Evolutionary conservation across 1,140 invertebrate genomes (phyloP).

Genomic region (Aphaenogaster rudis): DNA sequence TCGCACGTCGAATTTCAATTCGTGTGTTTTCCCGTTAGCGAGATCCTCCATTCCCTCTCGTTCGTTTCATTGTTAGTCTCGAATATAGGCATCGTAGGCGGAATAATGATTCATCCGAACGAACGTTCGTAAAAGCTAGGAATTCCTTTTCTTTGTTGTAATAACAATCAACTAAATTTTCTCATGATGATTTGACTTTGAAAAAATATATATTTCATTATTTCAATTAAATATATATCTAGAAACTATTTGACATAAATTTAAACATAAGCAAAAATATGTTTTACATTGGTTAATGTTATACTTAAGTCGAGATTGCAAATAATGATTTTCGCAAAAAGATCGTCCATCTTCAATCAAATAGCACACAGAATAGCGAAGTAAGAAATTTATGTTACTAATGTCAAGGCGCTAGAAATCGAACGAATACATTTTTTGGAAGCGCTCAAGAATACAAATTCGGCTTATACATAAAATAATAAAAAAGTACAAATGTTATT

Average conservation of each 20-base stretch:
- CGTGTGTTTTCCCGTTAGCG: constrained; percentile 61
- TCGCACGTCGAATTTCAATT: constrained; percentile 75
- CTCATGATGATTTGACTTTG: background rate
- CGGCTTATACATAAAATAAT: constrained; percentile 33
- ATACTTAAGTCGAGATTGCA: background rate
- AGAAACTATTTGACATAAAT: background rate
- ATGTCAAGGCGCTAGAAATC: background rate
- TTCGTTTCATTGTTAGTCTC: constrained; percentile 23
- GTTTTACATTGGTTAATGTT: background rate
- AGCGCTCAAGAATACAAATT: constrained; percentile 32
- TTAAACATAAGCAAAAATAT: background rate
- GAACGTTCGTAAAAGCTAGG: constrained; percentile 1
- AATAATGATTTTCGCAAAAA: constrained; percentile 24
- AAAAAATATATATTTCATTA: background rate
- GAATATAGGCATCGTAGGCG: constrained; percentile 26
- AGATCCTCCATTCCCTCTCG: constrained; percentile 9
- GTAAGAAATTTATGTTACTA: background rate
- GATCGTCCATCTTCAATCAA: constrained; percentile 18
- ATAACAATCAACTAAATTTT: constrained; percentile 4
- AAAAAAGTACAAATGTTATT: background rate
- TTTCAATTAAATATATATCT: background rate
- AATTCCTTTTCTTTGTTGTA: background rate
- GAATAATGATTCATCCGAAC: constrained; percentile 21
- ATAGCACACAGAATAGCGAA: background rate
- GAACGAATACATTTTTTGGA: constrained; percentile 14